phyloP scores from a whole-genome alignment of 2,113 vertebrate species.

The Ictalurus furcatus region DNA sequence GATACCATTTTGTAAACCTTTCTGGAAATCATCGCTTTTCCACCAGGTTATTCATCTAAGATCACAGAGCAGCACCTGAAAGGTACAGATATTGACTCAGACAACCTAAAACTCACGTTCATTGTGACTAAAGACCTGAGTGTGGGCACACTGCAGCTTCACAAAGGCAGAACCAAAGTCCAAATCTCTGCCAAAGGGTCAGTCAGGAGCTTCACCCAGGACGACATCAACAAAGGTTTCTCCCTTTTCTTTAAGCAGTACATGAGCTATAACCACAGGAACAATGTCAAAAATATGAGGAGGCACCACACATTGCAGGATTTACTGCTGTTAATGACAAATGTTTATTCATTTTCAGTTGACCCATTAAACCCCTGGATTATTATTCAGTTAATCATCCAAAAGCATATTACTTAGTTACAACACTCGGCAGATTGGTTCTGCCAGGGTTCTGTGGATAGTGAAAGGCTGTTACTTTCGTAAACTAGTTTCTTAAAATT shows the following conservation, averaged over 20 bases:
- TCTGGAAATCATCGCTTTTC: neutral
- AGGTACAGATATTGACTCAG: slow-evolving; percentile 75
- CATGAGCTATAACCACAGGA: neutral
- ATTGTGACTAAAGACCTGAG: slow-evolving; percentile 82
- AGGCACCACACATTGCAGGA: neutral
- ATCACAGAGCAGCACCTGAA: slow-evolving; percentile 88
- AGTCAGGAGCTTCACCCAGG: slow-evolving; percentile 86
- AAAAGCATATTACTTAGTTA: neutral
- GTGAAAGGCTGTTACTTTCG: neutral
- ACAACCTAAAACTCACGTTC: slow-evolving; percentile 74
- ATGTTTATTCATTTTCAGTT: neutral
- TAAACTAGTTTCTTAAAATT: neutral
- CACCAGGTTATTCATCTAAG: slow-evolving; percentile 78
- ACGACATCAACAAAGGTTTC: slow-evolving; percentile 84
- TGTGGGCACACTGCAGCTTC: slow-evolving; percentile 77
- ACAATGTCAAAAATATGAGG: neutral
- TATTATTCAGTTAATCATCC: neutral
- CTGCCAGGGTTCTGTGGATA: neutral
- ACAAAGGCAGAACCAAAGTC: slow-evolving; percentile 55
- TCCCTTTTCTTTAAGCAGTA: neutral
- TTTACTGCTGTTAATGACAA: neutral
- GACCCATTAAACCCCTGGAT: neutral
- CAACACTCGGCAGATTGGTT: neutral
- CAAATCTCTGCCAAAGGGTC: slow-evolving; percentile 80
- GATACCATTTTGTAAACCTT: neutral